Base-by-base conservation (phyloP, 2,797 vertebrate genomes). In the Eupleurogrammus muticus region DNA sequence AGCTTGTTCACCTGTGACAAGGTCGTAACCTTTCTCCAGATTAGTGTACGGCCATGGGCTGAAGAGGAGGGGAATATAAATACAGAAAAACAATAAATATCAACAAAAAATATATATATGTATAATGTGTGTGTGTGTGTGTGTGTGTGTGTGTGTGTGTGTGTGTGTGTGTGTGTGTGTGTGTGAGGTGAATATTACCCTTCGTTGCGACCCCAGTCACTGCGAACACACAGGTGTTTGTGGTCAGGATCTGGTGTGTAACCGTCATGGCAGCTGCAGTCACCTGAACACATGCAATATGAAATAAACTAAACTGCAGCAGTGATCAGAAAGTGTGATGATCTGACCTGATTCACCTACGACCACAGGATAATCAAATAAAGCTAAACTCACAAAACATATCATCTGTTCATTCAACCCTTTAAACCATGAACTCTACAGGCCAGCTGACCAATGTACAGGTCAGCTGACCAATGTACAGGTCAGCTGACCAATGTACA, bases 1-100 rank as follows among this genome's bases (percentile, higher is more conserved):
- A 0, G 98, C 97, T 83, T 99, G 98, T 73, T 98, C 96, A 36
- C 98, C 98, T 0, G 97, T 99, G 66, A 99, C 97, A 84, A 99
- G 90, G 89, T 99, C 97, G 1, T 99, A 99, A 57, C 98, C 98
- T 65, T 96, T 95, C 88, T 99, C 98, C 2, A 99, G 92, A 0
- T 97, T 98, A 0, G 96, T 97, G 47, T 99, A 99, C 7, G 98
- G 98, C 98, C 98, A 99, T 0, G 98, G 98, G 80, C 98, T 99
- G 84, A 1, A 38, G 54, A 79, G 17, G 5, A 60, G 0, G 21
- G 4, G 11, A 24, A 50, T 17, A 36, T 8, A 23, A 2, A 20
- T 5, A n/a, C 0, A 44, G 5, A 5, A 20, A 51, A 44, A 13
- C 42, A 5, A 44, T 17, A 28, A 28, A 28, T 28, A 28, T 28